Evolutionary conservation across 2,888 invertebrate genomes (phyloP).

Genomic region (Xestia ashworthii): DNA sequence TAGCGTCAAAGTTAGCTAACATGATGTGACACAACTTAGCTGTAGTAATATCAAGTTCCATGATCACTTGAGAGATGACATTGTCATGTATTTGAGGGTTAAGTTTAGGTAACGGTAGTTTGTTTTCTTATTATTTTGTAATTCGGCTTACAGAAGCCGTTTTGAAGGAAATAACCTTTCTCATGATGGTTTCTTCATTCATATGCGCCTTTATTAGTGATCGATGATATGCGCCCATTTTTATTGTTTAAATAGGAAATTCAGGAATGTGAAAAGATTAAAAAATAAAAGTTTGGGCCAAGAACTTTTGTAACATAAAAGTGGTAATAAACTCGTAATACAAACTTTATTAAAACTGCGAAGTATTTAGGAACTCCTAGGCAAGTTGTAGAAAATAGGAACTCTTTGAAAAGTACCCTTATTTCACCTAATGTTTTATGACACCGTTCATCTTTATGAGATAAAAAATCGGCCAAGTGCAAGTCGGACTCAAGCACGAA

Average conservation of each 20-base stretch:
- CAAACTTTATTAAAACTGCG: too few relatives aligned
- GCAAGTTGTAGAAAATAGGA: neutral
- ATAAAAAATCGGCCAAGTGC: neutral
- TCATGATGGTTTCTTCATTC: neutral
- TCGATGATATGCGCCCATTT: neutral
- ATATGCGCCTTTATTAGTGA: too few relatives aligned
- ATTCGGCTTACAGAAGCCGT: neutral
- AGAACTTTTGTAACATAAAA: too few relatives aligned
- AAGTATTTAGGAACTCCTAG: neutral
- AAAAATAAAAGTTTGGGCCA: neutral
- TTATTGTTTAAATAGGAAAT: neutral
- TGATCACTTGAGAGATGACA: conserved; percentile 45
- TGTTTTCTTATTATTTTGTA: neutral
- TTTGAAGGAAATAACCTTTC: neutral
- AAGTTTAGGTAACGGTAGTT: neutral
- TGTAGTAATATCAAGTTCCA: conserved; percentile 29
- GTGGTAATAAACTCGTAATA: too few relatives aligned
- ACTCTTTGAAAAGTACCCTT: neutral
- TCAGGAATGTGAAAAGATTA: neutral
- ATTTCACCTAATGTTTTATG: neutral
- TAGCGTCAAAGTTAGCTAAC: conserved; percentile 29
- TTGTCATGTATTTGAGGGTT: conserved; percentile 7
- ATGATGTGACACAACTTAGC: neutral
- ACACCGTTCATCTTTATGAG: neutral
- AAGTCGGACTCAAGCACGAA: too few relatives aligned